Evolutionary conservation across 2,797 vertebrate genomes (phyloP).

Genomic region (Typhlichthys eigenmanni): DNA sequence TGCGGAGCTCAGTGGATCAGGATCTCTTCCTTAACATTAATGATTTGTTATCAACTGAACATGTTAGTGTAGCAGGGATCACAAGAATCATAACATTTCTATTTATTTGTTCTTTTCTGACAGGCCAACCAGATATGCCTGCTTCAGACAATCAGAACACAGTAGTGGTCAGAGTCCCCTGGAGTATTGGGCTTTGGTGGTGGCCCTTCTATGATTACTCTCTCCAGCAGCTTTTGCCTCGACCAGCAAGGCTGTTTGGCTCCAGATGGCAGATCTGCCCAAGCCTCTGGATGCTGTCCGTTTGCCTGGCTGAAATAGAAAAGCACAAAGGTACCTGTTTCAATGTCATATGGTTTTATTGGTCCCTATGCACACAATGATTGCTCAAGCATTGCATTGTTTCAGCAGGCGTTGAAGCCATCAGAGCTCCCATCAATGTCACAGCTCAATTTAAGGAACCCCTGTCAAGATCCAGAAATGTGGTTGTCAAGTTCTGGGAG

Average conservation of each 20-base stretch:
- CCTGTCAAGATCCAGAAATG: constrained; percentile 38
- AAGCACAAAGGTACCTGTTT: constrained; percentile 67
- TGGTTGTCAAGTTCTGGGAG: constrained; percentile 60
- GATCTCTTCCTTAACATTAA: no score
- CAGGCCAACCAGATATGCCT: constrained; percentile 26
- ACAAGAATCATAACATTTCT: neutral
- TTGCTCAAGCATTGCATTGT: constrained; percentile 17
- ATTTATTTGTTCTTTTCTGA: neutral
- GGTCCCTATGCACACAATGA: no score
- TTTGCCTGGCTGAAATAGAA: constrained; percentile 74
- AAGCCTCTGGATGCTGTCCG: constrained; percentile 70
- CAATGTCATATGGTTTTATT: neutral
- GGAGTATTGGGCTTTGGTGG: constrained; percentile 24
- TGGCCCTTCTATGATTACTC: constrained; percentile 46
- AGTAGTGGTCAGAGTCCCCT: constrained; percentile 49
- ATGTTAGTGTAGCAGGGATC: no score
- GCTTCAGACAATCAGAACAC: constrained; percentile 38
- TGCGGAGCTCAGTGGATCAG: no score
- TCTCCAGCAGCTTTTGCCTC: constrained; percentile 37
- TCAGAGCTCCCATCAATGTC: constrained; percentile 62
- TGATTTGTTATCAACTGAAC: no score
- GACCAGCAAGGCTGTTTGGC: constrained; percentile 36
- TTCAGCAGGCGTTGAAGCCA: constrained; percentile 55
- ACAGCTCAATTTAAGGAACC: constrained; percentile 51
- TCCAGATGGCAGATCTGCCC: constrained; percentile 21